These are phyloP conservation scores for Philypnodon macrostomus DNA, from an alignment of 2,797 vertebrate species.

Conservation along the genomic window DNA sequence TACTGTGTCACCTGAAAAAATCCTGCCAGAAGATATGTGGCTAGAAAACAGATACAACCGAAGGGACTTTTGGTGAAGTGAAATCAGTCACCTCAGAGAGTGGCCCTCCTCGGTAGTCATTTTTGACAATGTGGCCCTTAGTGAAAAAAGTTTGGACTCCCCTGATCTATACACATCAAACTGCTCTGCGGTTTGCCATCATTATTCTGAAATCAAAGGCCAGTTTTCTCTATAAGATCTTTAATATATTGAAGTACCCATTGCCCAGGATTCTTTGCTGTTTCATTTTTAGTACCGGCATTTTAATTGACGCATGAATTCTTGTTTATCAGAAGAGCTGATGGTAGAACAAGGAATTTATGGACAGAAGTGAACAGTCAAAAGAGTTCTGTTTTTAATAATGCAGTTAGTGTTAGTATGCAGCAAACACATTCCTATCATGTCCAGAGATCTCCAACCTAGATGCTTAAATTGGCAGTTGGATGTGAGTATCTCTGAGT, in stretches of 20 bases:
- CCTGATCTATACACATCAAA: not conserved
- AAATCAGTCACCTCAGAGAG: no score
- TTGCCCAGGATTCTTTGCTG: not conserved
- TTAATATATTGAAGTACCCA: slow-evolving; percentile 9
- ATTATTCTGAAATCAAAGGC: slow-evolving; percentile 3
- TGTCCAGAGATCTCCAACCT: slow-evolving; percentile 1
- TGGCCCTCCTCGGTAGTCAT: no score
- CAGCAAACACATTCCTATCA: not conserved
- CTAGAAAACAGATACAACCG: no score
- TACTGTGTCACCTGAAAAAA: no score
- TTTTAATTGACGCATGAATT: slow-evolving; percentile 31
- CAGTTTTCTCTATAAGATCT: slow-evolving; percentile 1
- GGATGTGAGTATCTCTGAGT: slow-evolving; percentile 3
- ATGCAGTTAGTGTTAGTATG: not conserved
- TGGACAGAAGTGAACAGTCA: not conserved
- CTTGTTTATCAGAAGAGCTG: slow-evolving; percentile 11
- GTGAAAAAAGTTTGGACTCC: no score
- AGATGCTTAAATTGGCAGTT: slow-evolving; percentile 1
- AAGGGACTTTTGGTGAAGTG: no score
- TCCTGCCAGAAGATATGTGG: no score
- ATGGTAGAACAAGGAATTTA: slow-evolving; percentile 9
- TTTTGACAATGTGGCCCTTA: no score
- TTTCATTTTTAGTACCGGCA: slow-evolving; percentile 29
- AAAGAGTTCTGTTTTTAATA: not conserved
- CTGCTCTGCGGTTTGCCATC: not conserved